Evolutionary conservation across 2,113 vertebrate genomes (phyloP).

Genomic region (Haemorhous mexicanus): DNA sequence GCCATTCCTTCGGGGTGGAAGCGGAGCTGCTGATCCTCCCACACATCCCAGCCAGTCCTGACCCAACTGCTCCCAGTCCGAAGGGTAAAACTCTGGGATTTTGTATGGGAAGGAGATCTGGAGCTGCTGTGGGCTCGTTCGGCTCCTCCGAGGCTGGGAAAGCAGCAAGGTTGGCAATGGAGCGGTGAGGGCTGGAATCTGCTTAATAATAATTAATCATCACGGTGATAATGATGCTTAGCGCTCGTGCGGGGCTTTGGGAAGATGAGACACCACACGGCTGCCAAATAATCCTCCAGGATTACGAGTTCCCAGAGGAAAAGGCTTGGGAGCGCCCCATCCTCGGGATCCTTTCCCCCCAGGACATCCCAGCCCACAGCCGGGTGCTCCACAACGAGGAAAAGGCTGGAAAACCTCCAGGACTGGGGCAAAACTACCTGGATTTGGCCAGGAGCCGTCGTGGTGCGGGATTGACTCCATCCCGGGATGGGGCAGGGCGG

Average conservation of each 20-base stretch:
- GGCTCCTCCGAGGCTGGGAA: not conserved
- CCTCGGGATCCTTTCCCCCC: not conserved
- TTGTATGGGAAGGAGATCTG: not conserved
- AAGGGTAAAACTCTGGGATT: not conserved
- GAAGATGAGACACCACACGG: not conserved
- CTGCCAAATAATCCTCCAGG: conserved; percentile 24
- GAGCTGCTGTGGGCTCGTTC: not conserved
- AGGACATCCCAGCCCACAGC: accelerated
- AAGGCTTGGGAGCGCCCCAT: accelerated
- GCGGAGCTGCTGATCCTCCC: accelerated
- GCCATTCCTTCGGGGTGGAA: not conserved
- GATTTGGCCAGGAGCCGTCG: not conserved
- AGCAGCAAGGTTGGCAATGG: not conserved
- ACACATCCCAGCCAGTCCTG: not conserved
- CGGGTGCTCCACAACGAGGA: accelerated
- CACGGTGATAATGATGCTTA: not conserved
- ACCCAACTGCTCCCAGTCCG: not conserved
- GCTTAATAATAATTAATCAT: conserved; percentile 54
- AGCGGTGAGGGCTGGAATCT: not conserved
- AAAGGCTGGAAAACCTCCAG: not conserved
- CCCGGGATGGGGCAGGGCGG: accelerated
- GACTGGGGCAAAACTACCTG: not conserved
- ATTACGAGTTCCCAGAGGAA: not conserved
- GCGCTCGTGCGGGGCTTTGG: not conserved
- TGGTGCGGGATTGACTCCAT: accelerated